Conservation (phyloP, 1,140 invertebrate genomes). For the Campoletis sonorensis region DNA sequence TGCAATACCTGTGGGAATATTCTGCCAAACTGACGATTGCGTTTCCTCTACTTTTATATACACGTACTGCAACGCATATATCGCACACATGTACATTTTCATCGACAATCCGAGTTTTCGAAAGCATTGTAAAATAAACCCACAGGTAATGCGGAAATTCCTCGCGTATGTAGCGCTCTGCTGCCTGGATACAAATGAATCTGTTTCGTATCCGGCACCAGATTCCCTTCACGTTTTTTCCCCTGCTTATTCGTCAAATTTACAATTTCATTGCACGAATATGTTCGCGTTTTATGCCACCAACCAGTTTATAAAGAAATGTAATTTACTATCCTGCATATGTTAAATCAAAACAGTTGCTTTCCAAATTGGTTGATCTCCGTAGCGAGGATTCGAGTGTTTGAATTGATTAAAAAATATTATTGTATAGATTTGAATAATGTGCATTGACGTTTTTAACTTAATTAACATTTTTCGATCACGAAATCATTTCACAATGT, state of each 20-base stretch:
- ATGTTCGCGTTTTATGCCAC: too few relatives aligned
- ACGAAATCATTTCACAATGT: too few relatives aligned
- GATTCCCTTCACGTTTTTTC: constrained; percentile 10
- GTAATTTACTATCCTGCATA: too few relatives aligned
- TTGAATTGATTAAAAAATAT: too few relatives aligned
- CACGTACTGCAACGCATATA: background rate
- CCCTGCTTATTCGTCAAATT: constrained; percentile 1
- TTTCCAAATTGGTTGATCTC: too few relatives aligned
- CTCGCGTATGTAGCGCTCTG: constrained; percentile 3
- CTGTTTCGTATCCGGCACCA: constrained; percentile 9
- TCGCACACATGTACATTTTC: background rate
- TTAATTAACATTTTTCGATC: too few relatives aligned
- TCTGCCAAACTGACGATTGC: constrained; percentile 13
- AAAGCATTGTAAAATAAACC: constrained; percentile 16
- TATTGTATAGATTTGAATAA: too few relatives aligned
- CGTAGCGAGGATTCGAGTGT: too few relatives aligned
- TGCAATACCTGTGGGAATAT: constrained; percentile 23
- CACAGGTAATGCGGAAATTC: constrained; percentile 29
- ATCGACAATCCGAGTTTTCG: constrained; percentile 18
- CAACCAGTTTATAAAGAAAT: too few relatives aligned
- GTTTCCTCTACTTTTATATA: background rate
- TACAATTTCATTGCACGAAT: background rate
- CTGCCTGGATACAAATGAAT: constrained; percentile 29
- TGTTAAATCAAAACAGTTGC: too few relatives aligned
- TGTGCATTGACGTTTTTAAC: too few relatives aligned